Percentiles rank a stretch among this genome's conserved stretches.
These are phyloP conservation scores for Verasper variegatus DNA, from an alignment of 2,113 vertebrate species.

Conservation along the genomic window DNA sequence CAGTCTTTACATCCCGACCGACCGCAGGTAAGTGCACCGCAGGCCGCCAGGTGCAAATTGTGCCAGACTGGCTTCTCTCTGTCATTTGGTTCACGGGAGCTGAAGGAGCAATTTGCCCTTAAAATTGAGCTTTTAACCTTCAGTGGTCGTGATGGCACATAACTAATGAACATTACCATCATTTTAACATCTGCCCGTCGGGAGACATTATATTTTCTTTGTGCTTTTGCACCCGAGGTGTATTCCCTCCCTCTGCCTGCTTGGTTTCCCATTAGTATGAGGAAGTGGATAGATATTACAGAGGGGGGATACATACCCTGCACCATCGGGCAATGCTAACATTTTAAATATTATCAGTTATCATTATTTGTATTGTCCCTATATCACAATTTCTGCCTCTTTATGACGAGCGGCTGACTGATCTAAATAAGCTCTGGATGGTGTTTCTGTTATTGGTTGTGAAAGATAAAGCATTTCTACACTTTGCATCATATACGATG, in stretches of 20 bases:
- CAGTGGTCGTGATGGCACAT: slow-evolving; percentile 46
- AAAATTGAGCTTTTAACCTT: slow-evolving; percentile 69
- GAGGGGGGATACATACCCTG: too few species aligned
- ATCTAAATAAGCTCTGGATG: too few species aligned
- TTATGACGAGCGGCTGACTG: too few species aligned
- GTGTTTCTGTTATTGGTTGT: too few species aligned
- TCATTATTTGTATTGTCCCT: too few species aligned
- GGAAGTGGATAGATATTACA: neutral
- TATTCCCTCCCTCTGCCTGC: neutral
- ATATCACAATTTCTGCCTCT: too few species aligned
- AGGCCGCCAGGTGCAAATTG: slow-evolving; percentile 59
- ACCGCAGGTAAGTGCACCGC: slow-evolving; percentile 30
- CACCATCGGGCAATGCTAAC: too few species aligned
- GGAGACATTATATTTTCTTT: neutral
- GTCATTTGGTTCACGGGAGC: slow-evolving; percentile 38
- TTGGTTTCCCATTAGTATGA: slow-evolving; percentile 1
- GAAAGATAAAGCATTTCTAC: too few species aligned
- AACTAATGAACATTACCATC: slow-evolving; percentile 31
- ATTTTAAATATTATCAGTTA: too few species aligned
- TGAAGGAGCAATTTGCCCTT: slow-evolving; percentile 58
- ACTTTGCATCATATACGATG: too few species aligned
- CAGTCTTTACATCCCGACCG: slow-evolving; percentile 56
- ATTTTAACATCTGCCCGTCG: neutral
- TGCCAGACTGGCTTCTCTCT: slow-evolving; percentile 24
- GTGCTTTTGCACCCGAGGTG: neutral